Evolutionary conservation across 2,888 invertebrate genomes (phyloP).

Genomic region (Spisula solida): DNA sequence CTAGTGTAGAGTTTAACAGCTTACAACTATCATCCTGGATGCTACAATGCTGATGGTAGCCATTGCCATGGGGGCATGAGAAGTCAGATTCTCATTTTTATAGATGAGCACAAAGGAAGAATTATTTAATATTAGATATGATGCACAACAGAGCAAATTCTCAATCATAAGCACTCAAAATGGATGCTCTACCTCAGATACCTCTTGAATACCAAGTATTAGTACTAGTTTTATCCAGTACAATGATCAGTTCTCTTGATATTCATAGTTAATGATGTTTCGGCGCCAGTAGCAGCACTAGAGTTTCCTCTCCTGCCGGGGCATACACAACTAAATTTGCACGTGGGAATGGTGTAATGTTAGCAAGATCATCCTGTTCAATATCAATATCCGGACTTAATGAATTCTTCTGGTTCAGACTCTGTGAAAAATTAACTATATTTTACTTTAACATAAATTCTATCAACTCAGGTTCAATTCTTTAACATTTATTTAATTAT

Average conservation of each 20-base stretch:
- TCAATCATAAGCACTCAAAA: neutral
- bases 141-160: neutral
- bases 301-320: slow-evolving; percentile 72
- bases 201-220: neutral
- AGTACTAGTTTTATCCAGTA: slow-evolving; percentile 29
- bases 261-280: slow-evolving; percentile 72
- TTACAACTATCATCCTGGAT: too few relatives aligned
- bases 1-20: too few relatives aligned
- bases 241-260: slow-evolving; percentile 72
- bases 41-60: neutral
- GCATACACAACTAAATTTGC: slow-evolving; percentile 62
- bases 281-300: slow-evolving; percentile 61
- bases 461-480: too few relatives aligned
- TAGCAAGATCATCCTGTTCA: slow-evolving; percentile 49
- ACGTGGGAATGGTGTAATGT: slow-evolving; percentile 38
- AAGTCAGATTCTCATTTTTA: neutral
- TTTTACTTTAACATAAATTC: too few relatives aligned
- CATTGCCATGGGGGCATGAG: neutral
- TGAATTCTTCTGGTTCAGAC: slow-evolving; percentile 69
- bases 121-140: neutral
- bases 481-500: too few relatives aligned
- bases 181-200: neutral
- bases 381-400: slow-evolving; percentile 39
- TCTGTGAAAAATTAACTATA: too few relatives aligned
- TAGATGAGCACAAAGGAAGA: neutral